Evolutionary conservation across 2,113 vertebrate genomes (phyloP).

Genomic region (Spea multiplicata): DNA sequence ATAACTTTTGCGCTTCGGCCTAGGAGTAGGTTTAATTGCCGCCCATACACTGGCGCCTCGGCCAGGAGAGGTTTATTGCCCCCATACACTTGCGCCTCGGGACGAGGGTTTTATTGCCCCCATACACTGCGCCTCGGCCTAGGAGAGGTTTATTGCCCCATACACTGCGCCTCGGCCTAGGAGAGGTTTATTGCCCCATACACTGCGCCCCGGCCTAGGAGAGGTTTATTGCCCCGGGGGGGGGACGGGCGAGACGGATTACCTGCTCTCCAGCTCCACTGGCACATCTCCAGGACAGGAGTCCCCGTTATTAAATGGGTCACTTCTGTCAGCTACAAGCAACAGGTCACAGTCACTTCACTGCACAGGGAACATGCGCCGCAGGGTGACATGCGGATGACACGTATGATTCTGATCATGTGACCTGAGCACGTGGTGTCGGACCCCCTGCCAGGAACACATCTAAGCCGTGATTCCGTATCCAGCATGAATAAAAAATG

Average conservation of each 20-base stretch:
- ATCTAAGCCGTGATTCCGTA: neutral
- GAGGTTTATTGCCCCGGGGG: neutral
- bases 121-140: no score
- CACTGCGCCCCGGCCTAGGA: no score
- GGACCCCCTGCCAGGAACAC: conserved; percentile 14
- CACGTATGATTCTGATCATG: neutral
- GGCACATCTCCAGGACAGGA: conserved; percentile 71
- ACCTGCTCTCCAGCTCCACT: conserved; percentile 72
- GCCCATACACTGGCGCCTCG: neutral
- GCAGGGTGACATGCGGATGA: conserved; percentile 19
- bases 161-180: no score
- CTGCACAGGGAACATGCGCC: neutral
- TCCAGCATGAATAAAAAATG: neutral
- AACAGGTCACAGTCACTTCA: conserved; percentile 61
- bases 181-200: no score
- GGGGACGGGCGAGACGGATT: conserved; percentile 55
- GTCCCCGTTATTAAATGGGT: conserved; percentile 72
- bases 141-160: no score
- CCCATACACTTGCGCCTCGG: no score
- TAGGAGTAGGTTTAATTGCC: no score
- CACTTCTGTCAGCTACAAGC: conserved; percentile 72
- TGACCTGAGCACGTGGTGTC: neutral
- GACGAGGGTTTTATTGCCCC: no score
- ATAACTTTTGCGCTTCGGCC: no score
- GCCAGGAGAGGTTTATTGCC: no score